Base-by-base conservation (phyloP, 2,797 vertebrate genomes). In the Euthynnus affinis region DNA sequence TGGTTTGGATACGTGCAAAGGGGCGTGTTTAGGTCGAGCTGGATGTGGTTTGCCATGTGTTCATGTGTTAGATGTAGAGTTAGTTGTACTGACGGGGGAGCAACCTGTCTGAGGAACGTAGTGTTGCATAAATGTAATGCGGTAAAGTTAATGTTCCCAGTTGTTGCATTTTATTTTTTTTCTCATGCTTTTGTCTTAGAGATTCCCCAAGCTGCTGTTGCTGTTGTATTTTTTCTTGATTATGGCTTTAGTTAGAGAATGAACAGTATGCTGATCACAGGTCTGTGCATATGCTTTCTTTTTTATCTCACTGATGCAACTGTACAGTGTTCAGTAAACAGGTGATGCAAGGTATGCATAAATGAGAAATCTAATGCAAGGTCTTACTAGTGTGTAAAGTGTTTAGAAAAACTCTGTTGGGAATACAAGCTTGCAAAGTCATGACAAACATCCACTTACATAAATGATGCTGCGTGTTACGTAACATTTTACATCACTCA, bases 311-410 rank as follows among this genome's bases (percentile, higher is more conserved):
- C 81, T 94, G 90, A 94, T 90, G 93, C 85, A 94, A 90, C 80
- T 68, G 29, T 27, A 18, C 66, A 48, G 80, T 40, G 61, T 46
- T 44, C 20, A 58, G 84, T 93, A 94, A 95, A 95, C 94, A 96
- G 81, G 83, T 95, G 95, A 96, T 93, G 94, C 93, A 96, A 95
- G 91, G 66, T 42, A 29, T 76, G 78, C 58, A 70, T 48, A 49
- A 86, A 84, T 93, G 91, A 92, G 92, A 93, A 93, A 93, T 91
- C 85, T 78, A 82, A 65, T 73, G 93, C 91, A 94, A 94, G 78
- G n/a, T 88, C 46, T 95, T 94, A 88, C 94, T 68, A 74, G 83
- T 57, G 56, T 51, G 49, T 34, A 40, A 18, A 60, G 52, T 53
- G 71, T 52, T 23, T 32, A 59, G 40, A 65, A 46, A 46, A 59